phyloP scores from a whole-genome alignment of 2,888 invertebrate species.

The Euzophera pinguis region DNA sequence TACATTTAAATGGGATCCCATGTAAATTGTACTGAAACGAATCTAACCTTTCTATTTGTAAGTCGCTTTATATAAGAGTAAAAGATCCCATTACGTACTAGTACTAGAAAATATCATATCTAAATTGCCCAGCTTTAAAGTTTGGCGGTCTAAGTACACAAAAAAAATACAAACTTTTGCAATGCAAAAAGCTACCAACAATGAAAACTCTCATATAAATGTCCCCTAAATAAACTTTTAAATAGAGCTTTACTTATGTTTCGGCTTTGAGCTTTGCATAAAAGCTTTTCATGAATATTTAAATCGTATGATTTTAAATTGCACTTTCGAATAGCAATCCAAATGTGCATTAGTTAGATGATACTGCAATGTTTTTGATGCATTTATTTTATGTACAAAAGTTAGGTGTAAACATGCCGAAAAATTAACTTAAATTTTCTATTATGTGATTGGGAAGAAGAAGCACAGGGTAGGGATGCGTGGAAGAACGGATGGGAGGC shows the following conservation, averaged over 20 bases:
- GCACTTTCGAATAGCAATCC: neutral
- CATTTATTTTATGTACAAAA: neutral
- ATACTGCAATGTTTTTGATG: neutral
- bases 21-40: no score
- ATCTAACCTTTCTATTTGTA: no score
- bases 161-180: neutral
- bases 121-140: no score
- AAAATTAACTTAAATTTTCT: no score
- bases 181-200: neutral
- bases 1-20: no score
- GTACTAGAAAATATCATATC: no score
- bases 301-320: neutral
- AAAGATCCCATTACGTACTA: no score
- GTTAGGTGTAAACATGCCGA: no score
- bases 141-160: neutral
- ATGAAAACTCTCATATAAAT: neutral
- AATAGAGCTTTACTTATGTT: neutral
- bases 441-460: no score
- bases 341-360: neutral
- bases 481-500: no score
- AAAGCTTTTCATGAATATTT: conserved; percentile 4
- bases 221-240: conserved; percentile 1
- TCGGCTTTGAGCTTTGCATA: conserved; percentile 4
- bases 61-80: no score
- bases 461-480: no score